Percentiles rank a stretch among this genome's conserved stretches.
phyloP scores from a whole-genome alignment of 2,888 invertebrate genomes.

The Andrena bucephala region DNA sequence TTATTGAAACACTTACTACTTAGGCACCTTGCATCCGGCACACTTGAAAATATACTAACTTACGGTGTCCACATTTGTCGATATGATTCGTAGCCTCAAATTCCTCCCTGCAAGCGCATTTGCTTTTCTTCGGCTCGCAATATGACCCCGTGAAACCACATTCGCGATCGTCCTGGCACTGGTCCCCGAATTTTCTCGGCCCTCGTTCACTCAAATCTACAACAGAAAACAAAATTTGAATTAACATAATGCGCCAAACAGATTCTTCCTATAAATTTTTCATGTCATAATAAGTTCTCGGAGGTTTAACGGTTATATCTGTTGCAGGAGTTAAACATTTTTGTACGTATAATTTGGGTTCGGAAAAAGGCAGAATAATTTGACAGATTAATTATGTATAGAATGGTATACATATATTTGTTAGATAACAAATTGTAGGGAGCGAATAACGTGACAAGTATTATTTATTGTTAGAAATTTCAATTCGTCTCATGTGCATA shows the following conservation, averaged over 20 bases:
- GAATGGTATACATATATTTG: too few relatives aligned
- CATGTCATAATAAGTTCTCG: too few relatives aligned
- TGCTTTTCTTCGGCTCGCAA: constrained; percentile 89
- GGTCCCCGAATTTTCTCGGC: constrained; percentile 91
- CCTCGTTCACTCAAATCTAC: constrained; percentile 87
- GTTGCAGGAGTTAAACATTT: too few relatives aligned
- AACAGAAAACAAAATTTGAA: constrained; percentile 50
- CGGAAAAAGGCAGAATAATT: too few relatives aligned
- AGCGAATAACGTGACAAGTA: too few relatives aligned
- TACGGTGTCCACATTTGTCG: constrained; percentile 94
- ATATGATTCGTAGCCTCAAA: constrained; percentile 92
- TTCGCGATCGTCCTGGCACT: constrained; percentile 89
- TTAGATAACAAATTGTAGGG: too few relatives aligned
- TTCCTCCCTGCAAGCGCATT: constrained; percentile 91
- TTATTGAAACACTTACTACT: not conserved
- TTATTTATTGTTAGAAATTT: too few relatives aligned
- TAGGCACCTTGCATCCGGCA: not conserved
- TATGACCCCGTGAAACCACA: constrained; percentile 92
- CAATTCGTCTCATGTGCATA: too few relatives aligned
- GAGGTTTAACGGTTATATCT: too few relatives aligned
- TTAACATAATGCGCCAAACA: not conserved
- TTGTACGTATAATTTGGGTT: too few relatives aligned
- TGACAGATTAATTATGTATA: too few relatives aligned
- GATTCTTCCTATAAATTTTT: not conserved
- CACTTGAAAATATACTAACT: constrained; percentile 80